These are phyloP conservation scores for Nixonia krombeini DNA, from an alignment of 1,140 invertebrate genomes.

Conservation along the genomic window DNA sequence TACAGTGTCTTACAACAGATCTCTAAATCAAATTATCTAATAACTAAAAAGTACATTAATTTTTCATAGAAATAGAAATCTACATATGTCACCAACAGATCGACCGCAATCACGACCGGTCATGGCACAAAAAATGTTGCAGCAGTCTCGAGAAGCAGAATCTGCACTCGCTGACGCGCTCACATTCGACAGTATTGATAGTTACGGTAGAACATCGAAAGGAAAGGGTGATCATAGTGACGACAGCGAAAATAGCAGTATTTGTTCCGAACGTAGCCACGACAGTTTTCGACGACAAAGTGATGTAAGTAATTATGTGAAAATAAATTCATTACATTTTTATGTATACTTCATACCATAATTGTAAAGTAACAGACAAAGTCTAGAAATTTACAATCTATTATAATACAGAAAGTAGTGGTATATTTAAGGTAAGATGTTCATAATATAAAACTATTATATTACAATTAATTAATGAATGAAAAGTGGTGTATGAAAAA, in stretches of 20 bases:
- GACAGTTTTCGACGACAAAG: conserved; percentile 85
- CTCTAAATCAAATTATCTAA: too few species aligned
- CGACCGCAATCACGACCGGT: conserved; percentile 75
- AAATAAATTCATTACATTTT: conserved; percentile 9
- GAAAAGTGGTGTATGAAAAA: too few species aligned
- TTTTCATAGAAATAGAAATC: conserved; percentile 56
- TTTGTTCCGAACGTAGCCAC: conserved; percentile 92
- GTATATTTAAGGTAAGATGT: too few species aligned
- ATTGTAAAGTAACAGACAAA: too few species aligned
- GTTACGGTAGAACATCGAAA: conserved; percentile 64
- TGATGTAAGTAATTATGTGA: conserved; percentile 79
- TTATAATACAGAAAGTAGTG: too few species aligned
- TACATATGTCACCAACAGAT: conserved; percentile 70
- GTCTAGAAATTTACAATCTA: too few species aligned
- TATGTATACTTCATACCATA: too few species aligned
- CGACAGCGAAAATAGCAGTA: conserved; percentile 94
- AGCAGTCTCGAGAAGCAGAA: conserved; percentile 92
- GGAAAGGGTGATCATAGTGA: conserved; percentile 83
- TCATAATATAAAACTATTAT: too few species aligned
- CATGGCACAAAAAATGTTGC: conserved; percentile 85
- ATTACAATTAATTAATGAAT: too few species aligned
- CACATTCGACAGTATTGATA: conserved; percentile 69
- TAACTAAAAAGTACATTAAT: too few species aligned
- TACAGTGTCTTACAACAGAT: too few species aligned
- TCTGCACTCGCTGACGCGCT: conserved; percentile 83